Evolutionary conservation across 2,888 invertebrate species (phyloP), one percentile per base, ranked within the genome.

Genomic region (Magallana nippona): DNA sequence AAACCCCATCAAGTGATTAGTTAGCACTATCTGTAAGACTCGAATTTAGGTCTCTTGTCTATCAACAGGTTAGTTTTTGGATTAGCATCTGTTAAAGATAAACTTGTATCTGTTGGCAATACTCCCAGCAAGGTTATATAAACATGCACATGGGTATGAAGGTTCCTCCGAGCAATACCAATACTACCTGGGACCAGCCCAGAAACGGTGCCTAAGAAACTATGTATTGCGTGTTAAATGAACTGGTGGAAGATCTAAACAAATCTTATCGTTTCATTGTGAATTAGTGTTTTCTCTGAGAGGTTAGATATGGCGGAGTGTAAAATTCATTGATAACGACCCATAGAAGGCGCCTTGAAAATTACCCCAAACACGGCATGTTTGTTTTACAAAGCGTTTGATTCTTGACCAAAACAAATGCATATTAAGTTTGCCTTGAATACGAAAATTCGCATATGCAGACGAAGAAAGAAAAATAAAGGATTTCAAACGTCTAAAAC

Each of bases 321-420:
- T 71, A 71, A 71, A 71, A 32, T 17, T 32, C 71, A 71, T 71
- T 71, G 71, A 71, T 71, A 71, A 71, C 71, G 71, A 13, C 15
- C 19, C 17, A 15, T 71, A 27, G 15, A 15, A 71, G 22, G 71
- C 71, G 27, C 32, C 71, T 71, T 15, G 71, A 71, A 71, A 27
- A 71, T 71, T 71, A 27, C 8, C 71, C 11, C 71, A 22, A 27
- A 71, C 27, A 15, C 22, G 22, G 71, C 11, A 71, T 71, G 71
- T 71, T 71, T 71, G 71, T 71, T 71, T 71, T 27, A 32, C 27
- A 44, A 8, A 11, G 71, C 71, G 32, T 71, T 27, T 71, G 27
- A 27, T 27, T 32, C 13, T 71, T 71, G 22, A 22, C 22, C 71
- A 22, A 71, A 71, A 71, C 32, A 27, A 15, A 71, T 71, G 27